Evolutionary conservation across 2,888 invertebrate genomes (phyloP), one percentile per base, ranked within the genome.

Genomic region (Cosmorhoe ocellata): DNA sequence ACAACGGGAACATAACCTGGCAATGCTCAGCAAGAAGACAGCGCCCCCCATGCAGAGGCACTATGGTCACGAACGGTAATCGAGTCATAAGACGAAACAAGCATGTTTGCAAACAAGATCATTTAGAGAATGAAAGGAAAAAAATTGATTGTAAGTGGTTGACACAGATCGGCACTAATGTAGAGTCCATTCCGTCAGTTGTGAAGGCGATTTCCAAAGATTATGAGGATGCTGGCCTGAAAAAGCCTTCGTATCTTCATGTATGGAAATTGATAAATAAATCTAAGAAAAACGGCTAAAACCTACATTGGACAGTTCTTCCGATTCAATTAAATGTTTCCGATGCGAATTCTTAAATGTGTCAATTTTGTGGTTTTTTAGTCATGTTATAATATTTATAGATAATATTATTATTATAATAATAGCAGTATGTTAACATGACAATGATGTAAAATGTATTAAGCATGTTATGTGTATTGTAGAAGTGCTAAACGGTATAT

Each of bases 91-190:
- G 39, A 30, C 14, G 39, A 7, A 28, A 10, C n/a, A 3, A 4
- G 6, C 39, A 40, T 30, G 0, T 30, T 3, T 40, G 39, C 22
- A 18, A 40, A 18, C 28, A 18, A 30, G 11, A 40, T 11, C 9
- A 9, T 30, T 22, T 30, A 28, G 11, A 13, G 8, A 40, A 18
- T 22, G 11, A 10, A 22, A 40, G 22, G 30, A 40, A 30, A 7
- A 40, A 30, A 10, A 10, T 40, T 8, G 39, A 40, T 8, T 7
- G 28, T 18, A 40, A 40, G n/a, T 40, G 39, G 39, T 30, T 40
- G 39, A 22, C 22, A 7, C 7, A 11, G 11, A 40, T 40, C 1
- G 18, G 18, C 8, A 1, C 18, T 7, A 40, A 18, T 13, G 11
- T 14, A 7, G 30, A 18, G n/a, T 11, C 30, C 10, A 18, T 30